Evolutionary conservation across 2,888 invertebrate species (phyloP), one percentile per base, ranked within the genome.

Genomic region (Julus scandinavius): DNA sequence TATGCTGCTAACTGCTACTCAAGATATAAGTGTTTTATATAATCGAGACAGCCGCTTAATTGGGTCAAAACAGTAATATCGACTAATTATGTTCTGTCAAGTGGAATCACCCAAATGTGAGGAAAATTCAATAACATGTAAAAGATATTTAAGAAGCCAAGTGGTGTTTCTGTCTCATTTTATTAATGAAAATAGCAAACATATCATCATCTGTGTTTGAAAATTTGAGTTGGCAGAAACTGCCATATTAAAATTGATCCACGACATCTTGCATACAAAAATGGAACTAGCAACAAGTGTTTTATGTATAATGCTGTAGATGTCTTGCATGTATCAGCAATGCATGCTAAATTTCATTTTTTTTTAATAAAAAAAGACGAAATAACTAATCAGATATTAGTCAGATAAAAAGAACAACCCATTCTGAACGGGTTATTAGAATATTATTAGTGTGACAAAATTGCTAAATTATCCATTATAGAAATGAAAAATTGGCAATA

Each of bases 191-290:
- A 20, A 29, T 29, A 6, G n/a, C 58, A 13, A 15, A 63, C n/a
- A n/a, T 63, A 63, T 17, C n/a, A 20, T 20, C 3, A n/a, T 63
- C 20, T 63, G 63, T n/a, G 63, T n/a, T n/a, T 63, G 63, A 72
- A 72, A 72, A 72, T 29, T 72, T 29, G 72, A 72, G 20, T 72
- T 9, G n/a, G 9, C 9, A 72, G 72, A 72, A 11, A 2, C n/a
- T 72, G 72, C 72, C n/a, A n/a, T n/a, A n/a, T n/a, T n/a, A n/a
- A n/a, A n/a, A n/a, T n/a, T n/a, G n/a, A n/a, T n/a, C n/a, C n/a
- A n/a, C n/a, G n/a, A n/a, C n/a, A n/a, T n/a, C n/a, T n/a, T n/a
- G 72, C 29, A 72, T 72, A 72, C 20, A 72, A 20, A 72, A 72
- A 72, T 29, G 29, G 72, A 72, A 29, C 29, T 29, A 72, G 72